Evolutionary conservation across 2,797 vertebrate genomes (phyloP).

Genomic region (Pitangus sulphuratus): DNA sequence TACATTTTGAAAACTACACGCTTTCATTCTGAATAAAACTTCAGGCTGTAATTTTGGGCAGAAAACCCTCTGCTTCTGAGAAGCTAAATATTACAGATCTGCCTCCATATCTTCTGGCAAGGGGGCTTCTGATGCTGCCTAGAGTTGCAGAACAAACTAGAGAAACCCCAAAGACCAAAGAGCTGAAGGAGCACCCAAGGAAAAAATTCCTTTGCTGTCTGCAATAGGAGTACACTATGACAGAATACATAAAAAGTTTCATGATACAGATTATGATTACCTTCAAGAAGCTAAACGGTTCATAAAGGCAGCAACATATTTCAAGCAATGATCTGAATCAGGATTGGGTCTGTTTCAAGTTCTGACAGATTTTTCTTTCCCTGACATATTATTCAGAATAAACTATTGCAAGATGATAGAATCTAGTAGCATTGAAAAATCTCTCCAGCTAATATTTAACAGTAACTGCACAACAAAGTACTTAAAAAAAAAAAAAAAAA

Average conservation of each 20-base stretch:
- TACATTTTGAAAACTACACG: neutral
- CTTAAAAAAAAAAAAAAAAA: neutral
- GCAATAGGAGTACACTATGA: neutral
- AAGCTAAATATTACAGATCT: neutral
- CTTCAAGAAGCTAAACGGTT: neutral
- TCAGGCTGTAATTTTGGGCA: neutral
- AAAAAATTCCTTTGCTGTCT: neutral
- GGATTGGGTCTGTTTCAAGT: neutral
- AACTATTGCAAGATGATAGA: neutral
- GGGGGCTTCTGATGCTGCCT: neutral
- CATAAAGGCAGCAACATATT: neutral
- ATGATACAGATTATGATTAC: neutral
- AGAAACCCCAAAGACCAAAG: neutral
- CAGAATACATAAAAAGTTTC: neutral
- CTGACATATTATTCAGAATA: neutral
- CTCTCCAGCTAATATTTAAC: neutral
- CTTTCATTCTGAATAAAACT: neutral
- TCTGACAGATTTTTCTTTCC: neutral
- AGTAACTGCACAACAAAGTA: neutral
- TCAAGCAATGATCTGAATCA: neutral
- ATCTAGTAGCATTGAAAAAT: neutral
- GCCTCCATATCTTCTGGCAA: neutral
- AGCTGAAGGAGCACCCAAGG: neutral
- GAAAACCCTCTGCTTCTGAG: neutral
- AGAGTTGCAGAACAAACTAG: neutral